Evolutionary conservation across 2,888 invertebrate species (phyloP).

Genomic region (Perizoma affinitatum): DNA sequence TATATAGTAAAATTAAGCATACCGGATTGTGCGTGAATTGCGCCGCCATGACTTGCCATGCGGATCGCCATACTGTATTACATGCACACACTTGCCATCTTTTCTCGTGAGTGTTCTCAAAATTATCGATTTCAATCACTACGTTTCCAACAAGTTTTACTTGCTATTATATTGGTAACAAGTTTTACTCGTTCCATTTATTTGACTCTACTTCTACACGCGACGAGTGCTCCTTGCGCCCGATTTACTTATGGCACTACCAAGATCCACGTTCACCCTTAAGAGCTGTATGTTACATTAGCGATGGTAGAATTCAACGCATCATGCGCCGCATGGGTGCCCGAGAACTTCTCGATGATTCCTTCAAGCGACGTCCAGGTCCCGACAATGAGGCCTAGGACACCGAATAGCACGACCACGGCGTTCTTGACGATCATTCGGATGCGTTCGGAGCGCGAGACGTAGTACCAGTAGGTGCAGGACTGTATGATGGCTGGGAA

Average conservation of each 20-base stretch:
- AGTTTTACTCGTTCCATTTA: too few relatives aligned
- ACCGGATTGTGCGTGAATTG: too few relatives aligned
- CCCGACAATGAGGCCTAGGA: conserved; percentile 87
- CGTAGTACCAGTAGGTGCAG: conserved; percentile 90
- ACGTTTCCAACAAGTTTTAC: too few relatives aligned
- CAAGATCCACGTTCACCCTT: conserved; percentile 6
- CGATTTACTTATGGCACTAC: conserved; percentile 16
- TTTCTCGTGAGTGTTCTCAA: too few relatives aligned
- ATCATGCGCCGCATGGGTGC: not conserved
- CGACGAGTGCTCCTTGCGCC: conserved; percentile 9
- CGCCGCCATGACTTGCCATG: too few relatives aligned
- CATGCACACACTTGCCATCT: too few relatives aligned
- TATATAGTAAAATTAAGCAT: too few relatives aligned
- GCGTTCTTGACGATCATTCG: conserved; percentile 86
- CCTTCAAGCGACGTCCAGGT: conserved; percentile 87
- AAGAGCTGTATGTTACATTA: conserved; percentile 8
- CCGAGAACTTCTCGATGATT: conserved; percentile 84
- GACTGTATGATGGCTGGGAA: conserved; percentile 95
- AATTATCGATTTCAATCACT: too few relatives aligned
- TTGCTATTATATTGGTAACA: too few relatives aligned
- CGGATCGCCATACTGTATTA: too few relatives aligned
- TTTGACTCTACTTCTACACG: not conserved
- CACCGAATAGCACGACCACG: conserved; percentile 86
- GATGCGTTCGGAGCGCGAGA: conserved; percentile 78
- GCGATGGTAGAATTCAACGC: not conserved